Percentiles rank a stretch among this genome's conserved stretches.
These are phyloP conservation scores for Malaclemys terrapin DNA, from an alignment of 2,113 vertebrate species.

Conservation along the genomic window DNA sequence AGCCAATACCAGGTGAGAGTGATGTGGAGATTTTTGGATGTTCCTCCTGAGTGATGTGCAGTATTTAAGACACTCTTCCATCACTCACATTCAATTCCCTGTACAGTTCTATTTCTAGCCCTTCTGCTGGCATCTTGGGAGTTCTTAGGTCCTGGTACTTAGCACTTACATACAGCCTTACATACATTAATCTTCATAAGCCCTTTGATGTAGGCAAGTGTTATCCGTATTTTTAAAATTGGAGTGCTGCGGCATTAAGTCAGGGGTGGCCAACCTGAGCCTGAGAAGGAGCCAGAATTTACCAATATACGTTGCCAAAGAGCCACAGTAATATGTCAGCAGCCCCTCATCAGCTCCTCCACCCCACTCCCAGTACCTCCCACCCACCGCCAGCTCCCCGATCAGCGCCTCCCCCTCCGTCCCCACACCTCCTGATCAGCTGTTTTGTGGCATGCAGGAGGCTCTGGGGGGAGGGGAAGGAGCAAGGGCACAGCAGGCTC, in stretches of 20 bases:
- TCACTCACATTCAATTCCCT: background rate
- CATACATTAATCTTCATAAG: background rate
- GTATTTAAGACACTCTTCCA: fast-evolving
- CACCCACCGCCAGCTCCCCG: too few species aligned
- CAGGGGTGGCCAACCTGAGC: too few species aligned
- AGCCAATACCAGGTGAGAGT: background rate
- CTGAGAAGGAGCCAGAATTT: too few species aligned
- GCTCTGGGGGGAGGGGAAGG: too few species aligned
- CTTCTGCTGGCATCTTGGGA: background rate
- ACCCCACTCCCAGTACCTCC: too few species aligned
- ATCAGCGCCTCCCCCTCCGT: too few species aligned
- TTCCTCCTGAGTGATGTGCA: background rate
- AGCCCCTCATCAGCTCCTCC: too few species aligned
- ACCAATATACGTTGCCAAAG: too few species aligned
- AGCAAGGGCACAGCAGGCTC: too few species aligned
- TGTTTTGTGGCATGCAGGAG: too few species aligned
- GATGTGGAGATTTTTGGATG: background rate
- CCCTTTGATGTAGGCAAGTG: background rate
- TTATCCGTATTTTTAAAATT: background rate
- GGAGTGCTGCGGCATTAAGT: background rate
- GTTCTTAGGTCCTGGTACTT: background rate
- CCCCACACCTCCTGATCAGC: too few species aligned
- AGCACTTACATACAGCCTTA: background rate
- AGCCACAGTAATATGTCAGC: too few species aligned
- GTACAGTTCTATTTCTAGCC: fast-evolving